phyloP scores from a whole-genome alignment of 2,888 invertebrate genomes.

The Craniophora ligustri region DNA sequence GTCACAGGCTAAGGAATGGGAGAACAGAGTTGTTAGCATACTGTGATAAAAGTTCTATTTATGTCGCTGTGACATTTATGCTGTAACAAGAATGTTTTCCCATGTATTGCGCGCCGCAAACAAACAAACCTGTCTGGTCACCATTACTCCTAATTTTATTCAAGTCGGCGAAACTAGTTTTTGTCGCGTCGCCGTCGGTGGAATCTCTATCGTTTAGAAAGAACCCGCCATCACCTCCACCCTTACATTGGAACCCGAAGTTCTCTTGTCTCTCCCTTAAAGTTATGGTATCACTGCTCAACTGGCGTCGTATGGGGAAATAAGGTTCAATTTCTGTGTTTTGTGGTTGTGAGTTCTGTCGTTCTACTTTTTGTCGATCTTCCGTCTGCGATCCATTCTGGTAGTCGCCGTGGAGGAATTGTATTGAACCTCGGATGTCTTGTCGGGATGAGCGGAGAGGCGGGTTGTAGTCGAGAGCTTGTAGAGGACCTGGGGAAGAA shows the following conservation, averaged over 20 bases:
- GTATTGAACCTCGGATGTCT: constrained; percentile 92
- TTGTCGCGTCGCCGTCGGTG: constrained; percentile 87
- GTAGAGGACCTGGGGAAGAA: constrained; percentile 68
- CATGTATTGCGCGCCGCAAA: constrained; percentile 32
- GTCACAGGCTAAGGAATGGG: constrained; percentile 38
- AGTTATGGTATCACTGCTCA: constrained; percentile 89
- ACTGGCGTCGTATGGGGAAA: constrained; percentile 85
- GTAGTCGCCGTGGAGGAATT: constrained; percentile 90
- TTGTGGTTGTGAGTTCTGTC: constrained; percentile 88
- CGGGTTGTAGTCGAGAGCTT: constrained; percentile 89
- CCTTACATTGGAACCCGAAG: constrained; percentile 69
- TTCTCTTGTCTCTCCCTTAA: constrained; percentile 68
- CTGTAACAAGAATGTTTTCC: constrained; percentile 46
- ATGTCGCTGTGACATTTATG: background rate
- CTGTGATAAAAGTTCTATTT: background rate
- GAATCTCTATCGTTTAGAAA: constrained; percentile 84
- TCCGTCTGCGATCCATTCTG: constrained; percentile 75
- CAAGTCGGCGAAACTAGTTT: constrained; percentile 93
- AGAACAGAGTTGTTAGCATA: constrained; percentile 33
- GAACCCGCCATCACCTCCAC: constrained; percentile 85
- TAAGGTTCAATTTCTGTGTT: constrained; percentile 58
- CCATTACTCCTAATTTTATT: constrained; percentile 87
- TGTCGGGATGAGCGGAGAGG: constrained; percentile 93
- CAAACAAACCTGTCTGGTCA: constrained; percentile 80
- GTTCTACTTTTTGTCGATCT: constrained; percentile 82